Evolutionary conservation across 2,888 invertebrate genomes (phyloP).

Genomic region (Clusia tigrina): DNA sequence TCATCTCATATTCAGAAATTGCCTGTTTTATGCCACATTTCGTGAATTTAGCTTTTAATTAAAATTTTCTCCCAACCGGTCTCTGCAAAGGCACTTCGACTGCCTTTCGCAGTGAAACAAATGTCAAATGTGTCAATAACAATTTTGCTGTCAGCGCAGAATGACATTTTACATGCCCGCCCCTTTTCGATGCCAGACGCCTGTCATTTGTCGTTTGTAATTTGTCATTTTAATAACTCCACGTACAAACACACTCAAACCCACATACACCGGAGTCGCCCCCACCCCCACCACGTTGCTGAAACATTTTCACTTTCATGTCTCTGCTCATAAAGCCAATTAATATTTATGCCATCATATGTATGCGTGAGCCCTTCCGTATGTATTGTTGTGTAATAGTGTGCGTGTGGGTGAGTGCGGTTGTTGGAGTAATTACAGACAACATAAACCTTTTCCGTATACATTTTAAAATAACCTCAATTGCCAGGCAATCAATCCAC

Average conservation of each 20-base stretch:
- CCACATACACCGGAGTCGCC: neutral
- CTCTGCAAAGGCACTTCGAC: neutral
- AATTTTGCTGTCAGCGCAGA: conserved; percentile 41
- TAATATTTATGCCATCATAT: neutral
- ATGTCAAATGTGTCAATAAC: conserved; percentile 54
- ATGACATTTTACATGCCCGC: conserved; percentile 34
- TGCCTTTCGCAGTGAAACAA: conserved; percentile 30
- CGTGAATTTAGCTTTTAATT: neutral
- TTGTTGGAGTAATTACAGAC: neutral
- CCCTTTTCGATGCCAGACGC: conserved; percentile 14
- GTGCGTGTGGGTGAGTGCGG: neutral
- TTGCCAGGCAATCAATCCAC: neutral
- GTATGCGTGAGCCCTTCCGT: neutral
- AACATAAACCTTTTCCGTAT: conserved; percentile 1
- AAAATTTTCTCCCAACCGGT: neutral
- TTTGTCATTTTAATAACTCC: conserved; percentile 38
- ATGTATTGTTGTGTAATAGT: neutral
- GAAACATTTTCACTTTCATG: conserved; percentile 2
- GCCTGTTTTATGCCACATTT: neutral
- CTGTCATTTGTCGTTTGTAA: conserved; percentile 29
- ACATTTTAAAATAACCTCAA: conserved; percentile 3
- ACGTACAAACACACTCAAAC: conserved; percentile 3
- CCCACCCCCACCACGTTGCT: neutral
- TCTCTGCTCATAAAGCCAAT: neutral
- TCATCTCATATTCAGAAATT: too few relatives aligned